phyloP scores from a whole-genome alignment of 2,797 vertebrate species.

The Silurus lanzhouensis region DNA sequence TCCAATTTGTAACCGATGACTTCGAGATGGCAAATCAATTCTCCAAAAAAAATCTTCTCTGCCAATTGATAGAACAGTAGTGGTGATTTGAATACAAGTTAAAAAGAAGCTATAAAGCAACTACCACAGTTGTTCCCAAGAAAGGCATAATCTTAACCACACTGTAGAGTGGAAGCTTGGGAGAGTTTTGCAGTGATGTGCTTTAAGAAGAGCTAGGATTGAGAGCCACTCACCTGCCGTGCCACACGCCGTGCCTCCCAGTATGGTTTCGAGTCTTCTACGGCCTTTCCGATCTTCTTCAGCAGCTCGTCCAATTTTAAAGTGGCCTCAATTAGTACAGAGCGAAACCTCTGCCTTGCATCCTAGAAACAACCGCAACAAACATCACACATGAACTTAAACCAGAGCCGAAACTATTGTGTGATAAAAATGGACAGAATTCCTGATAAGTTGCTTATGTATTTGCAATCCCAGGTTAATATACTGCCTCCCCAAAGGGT shows the following conservation, averaged over 20 bases:
- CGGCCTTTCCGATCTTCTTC: constrained; percentile 93
- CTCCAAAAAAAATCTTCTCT: not conserved
- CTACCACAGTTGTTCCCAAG: not conserved
- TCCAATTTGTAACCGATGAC: not conserved
- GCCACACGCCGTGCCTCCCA: constrained; percentile 94
- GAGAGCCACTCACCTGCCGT: constrained; percentile 80
- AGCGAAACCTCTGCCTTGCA: constrained; percentile 91
- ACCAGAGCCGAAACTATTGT: not conserved
- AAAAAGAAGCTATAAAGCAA: not conserved
- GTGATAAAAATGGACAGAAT: not conserved
- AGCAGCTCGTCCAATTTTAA: constrained; percentile 91
- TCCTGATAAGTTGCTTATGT: not conserved
- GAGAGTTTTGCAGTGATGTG: not conserved
- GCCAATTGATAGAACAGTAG: not conserved
- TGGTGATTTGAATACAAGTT: constrained; percentile 8
- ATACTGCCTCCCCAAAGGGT: not conserved
- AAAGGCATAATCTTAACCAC: not conserved
- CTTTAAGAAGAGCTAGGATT: not conserved
- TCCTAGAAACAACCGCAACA: constrained; percentile 72
- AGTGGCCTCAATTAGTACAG: constrained; percentile 89
- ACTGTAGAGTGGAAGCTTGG: not conserved
- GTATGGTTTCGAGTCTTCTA: constrained; percentile 96
- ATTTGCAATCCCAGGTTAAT: not conserved
- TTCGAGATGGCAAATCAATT: not conserved
- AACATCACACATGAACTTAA: not conserved